Percentiles rank a stretch among this genome's conserved stretches.
Evolutionary conservation across 2,113 vertebrate species (phyloP).

Genomic region (Apteryx owenii): DNA sequence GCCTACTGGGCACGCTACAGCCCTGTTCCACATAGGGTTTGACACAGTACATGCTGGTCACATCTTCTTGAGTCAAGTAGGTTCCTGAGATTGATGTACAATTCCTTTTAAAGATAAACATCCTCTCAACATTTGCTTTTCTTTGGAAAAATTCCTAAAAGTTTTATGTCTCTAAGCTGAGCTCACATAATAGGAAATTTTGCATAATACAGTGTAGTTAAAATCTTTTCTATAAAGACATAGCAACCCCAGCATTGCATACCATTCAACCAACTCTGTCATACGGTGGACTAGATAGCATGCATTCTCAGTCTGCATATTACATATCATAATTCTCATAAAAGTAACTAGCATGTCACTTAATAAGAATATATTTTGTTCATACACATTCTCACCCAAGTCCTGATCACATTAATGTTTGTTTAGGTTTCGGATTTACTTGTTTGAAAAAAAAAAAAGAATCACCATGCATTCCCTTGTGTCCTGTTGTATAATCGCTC

Average conservation of each 20-base stretch:
- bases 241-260: neutral
- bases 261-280: neutral
- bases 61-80: neutral
- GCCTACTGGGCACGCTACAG: neutral
- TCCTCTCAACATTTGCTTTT: neutral
- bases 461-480: neutral
- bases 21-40: neutral
- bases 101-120: conserved; percentile 10
- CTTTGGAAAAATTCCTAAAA: neutral
- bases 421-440: neutral
- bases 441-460: neutral
- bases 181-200: neutral
- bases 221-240: neutral
- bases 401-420: neutral
- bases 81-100: neutral
- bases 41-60: neutral
- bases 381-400: neutral
- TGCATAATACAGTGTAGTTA: neutral
- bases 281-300: neutral
- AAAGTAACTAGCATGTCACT: neutral
- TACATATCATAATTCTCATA: neutral
- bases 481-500: neutral
- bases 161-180: neutral
- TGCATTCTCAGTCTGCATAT: neutral
- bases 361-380: neutral